Evolutionary conservation across 2,888 invertebrate genomes (phyloP), one percentile per base, ranked within the genome.

Genomic region (Lacanobia oleracea): DNA sequence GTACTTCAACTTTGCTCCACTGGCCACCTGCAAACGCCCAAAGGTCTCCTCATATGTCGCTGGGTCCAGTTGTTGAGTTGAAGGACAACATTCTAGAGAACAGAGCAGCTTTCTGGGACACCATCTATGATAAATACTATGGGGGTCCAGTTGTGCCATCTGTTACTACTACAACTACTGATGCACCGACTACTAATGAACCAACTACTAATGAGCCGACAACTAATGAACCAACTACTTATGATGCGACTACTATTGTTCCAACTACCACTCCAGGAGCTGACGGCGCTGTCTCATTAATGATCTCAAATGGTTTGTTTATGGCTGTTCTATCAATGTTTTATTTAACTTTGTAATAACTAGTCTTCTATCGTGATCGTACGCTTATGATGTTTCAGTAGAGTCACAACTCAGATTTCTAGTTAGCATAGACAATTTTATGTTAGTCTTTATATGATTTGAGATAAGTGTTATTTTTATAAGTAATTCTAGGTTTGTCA

Each of bases 121-220:
- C 68, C 18, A 87, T 92, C 14, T 92, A 91, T 59, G 81, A 85
- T 0, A 73, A 81, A 57, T 81, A 90, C 68, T 90, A 90, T 48
- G 74, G 83, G 2, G 77, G 68, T 0, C 90, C 91, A 6, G 67
- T 82, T n/a, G 72, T 90, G 0, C 90, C 90, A 1, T 33, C 40
- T 54, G 23, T 6, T 43, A 18, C 54, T 27, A 48, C 50, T 57
- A 37, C 57, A 3, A 75, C 48, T 56, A 54, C 33, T 23, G 12
- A 16, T 43, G 7, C 18, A 48, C 18, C n/a, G n/a, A 40, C 48
- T 57, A 37, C 14, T 27, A 5, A 9, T 43, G 6, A 16, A 43
- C 1, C 21, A 5, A 43, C 68, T 43, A 71, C n/a, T n/a, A 2
- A 3, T 51, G 37, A 1, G 9, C 23, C 43, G 16, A 48, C 37